Evolutionary conservation across 2,797 vertebrate species (phyloP), one percentile per base, ranked within the genome.

Genomic region (Sebastes itinus): DNA sequence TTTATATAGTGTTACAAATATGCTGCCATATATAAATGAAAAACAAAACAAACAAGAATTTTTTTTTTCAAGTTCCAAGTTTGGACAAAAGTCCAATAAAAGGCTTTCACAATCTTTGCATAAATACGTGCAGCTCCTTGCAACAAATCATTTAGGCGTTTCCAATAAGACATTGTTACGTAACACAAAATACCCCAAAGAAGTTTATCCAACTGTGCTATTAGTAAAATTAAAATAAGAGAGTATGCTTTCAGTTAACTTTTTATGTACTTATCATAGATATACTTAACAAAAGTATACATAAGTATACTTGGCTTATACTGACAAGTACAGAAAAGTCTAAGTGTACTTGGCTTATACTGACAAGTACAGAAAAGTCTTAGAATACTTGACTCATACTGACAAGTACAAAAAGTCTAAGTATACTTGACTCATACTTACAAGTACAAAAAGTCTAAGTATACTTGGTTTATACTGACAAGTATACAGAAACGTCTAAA

Each of bases 341-440:
- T 46, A 2, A 46, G 42, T 2, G 0, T 46, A 46, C 38, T 46
- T 46, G 42, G 0, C 0, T 46, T 0, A 18, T 46, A 18, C 42
- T 46, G 6, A 46, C 16, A 46, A 46, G 16, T 46, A 46, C 6
- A 42, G 13, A 18, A 46, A 46, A 46, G 42, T 46, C 42, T 46
- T 0, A 46, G 16, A 2, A 1, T 46, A 46, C 42, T 46, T 46
- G 42, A 0, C 0, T 46, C 0, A 18, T 0, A 46, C 16, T 46
- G 0, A 46, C 16, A 46, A 46, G 38, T 46, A 46, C 3, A 18
- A 46, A 46, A 46, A 3, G 16, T 18, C 42, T 7, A 46, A 46
- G 3, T 46, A 2, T 18, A 18, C 16, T 46, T 46, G 42, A 1
- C 0, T 46, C 1, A 46, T 46, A 7, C 42, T 46, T 2, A 42